Conservation (phyloP, 2,888 invertebrate genomes). For the Erebia ligea region DNA sequence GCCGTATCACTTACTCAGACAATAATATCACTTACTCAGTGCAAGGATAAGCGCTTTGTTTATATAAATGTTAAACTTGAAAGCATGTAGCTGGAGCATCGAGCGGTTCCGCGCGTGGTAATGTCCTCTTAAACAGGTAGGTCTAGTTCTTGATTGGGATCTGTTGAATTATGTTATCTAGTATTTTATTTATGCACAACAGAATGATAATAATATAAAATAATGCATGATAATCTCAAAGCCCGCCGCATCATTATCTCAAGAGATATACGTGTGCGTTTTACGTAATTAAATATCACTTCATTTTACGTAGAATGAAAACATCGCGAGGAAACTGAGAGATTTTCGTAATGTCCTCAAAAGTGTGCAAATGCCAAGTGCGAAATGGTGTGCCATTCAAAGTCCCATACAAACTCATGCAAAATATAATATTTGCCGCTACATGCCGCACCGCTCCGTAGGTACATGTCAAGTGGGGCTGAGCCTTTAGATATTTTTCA, state of each 20-base stretch:
- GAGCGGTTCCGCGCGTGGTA: neutral
- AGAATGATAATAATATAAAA: neutral
- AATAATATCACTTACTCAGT: conserved; percentile 46
- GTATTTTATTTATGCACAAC: conserved; percentile 9
- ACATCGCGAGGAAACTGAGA: too few species aligned
- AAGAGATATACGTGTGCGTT: too few species aligned
- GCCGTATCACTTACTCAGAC: conserved; percentile 45
- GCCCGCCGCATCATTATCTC: too few species aligned
- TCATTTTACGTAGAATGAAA: too few species aligned
- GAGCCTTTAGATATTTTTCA: neutral
- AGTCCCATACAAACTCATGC: neutral
- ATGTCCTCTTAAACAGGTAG: conserved; percentile 17
- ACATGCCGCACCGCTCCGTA: too few species aligned
- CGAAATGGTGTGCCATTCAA: too few species aligned
- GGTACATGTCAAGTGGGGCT: too few species aligned
- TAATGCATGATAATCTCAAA: too few species aligned
- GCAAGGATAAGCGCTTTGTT: conserved; percentile 41
- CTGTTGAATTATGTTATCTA: conserved; percentile 4
- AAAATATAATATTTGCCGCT: neutral
- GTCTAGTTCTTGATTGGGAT: conserved; percentile 9
- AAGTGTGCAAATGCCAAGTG: too few species aligned
- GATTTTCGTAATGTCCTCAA: too few species aligned
- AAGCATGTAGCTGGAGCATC: conserved; percentile 20
- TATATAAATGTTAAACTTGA: conserved; percentile 35
- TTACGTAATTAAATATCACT: too few species aligned